Evolutionary conservation across 2,113 vertebrate species (phyloP), one percentile per base, ranked within the genome.

Genomic region (Pyrgilauda ruficollis): DNA sequence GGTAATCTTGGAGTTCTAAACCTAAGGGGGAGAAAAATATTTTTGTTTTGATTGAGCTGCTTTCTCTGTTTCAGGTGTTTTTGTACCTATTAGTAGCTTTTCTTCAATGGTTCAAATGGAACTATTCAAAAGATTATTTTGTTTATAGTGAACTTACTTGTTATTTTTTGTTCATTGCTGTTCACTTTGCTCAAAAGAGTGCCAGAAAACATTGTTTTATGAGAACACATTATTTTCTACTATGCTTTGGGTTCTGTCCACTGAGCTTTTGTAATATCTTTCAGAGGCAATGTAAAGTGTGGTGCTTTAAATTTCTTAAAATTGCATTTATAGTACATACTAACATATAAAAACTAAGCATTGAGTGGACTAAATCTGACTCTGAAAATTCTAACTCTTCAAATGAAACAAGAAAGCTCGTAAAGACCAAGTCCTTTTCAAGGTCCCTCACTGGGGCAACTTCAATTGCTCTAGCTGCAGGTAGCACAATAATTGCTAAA

Each of bases 401-500:
- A 47, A 80, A 62, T 24, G 27, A 88, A 88, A 55, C 31, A 70
- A 53, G 46, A 73, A 73, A 75, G 24, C 43, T 67, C 52, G 33
- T 88, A 67, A 90, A 30, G 31, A 88, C 39, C 56, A 87, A 81
- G 61, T 81, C 30, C 50, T 89, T 90, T 81, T 87, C 77, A 86
- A 89, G 79, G 68, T 92, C 31, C 15, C 31, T 84, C 47, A 55
- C 35, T 39, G n/a, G 17, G 21, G 37, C 63, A 92, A 23, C 52
- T 90, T 90, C 72, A 81, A 2, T n/a, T 82, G 63, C 17, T 67
- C 43, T 84, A 81, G 61, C 83, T 93, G 64, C 83, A 92, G 76
- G 47, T 88, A 90, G 75, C 63, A 87, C 47, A 68, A 21, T 75
- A 91, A 92, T 90, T 84, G 64, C 88, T 86, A 66, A 85, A 94